phyloP scores from a whole-genome alignment of 2,113 vertebrate genomes.

The Meleagris gallopavo region DNA sequence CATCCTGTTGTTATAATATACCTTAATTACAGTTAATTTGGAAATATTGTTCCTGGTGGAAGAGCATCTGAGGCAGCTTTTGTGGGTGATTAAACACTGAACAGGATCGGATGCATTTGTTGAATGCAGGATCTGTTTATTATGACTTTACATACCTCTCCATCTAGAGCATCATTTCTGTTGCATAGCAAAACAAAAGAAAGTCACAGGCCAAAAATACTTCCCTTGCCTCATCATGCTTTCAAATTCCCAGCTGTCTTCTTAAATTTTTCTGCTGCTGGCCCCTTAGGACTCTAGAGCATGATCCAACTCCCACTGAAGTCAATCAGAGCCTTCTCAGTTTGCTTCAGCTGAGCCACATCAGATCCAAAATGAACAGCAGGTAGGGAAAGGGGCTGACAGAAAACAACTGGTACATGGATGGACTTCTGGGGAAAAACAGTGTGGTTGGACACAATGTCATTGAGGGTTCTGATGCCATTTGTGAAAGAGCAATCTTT shows the following conservation, averaged over 20 bases:
- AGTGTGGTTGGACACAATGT: neutral
- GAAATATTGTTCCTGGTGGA: constrained; percentile 56
- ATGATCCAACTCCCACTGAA: neutral
- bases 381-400: neutral
- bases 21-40: constrained; percentile 60
- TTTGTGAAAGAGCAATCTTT: constrained; percentile 16
- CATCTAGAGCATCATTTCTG: neutral
- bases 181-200: neutral
- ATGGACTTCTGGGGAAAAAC: neutral
- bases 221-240: neutral
- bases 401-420: neutral
- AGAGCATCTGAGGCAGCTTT: constrained; percentile 53
- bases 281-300: neutral
- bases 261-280: neutral
- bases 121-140: neutral
- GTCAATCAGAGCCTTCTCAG: neutral
- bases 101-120: neutral
- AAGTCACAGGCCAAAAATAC: neutral
- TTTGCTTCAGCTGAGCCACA: neutral
- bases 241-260: neutral
- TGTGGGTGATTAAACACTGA: constrained; percentile 41
- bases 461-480: neutral
- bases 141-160: neutral
- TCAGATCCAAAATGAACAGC: neutral
- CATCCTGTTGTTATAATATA: constrained; percentile 59